Evolutionary conservation across 2,797 vertebrate species (phyloP).

Genomic region (Telmatherina bonti): DNA sequence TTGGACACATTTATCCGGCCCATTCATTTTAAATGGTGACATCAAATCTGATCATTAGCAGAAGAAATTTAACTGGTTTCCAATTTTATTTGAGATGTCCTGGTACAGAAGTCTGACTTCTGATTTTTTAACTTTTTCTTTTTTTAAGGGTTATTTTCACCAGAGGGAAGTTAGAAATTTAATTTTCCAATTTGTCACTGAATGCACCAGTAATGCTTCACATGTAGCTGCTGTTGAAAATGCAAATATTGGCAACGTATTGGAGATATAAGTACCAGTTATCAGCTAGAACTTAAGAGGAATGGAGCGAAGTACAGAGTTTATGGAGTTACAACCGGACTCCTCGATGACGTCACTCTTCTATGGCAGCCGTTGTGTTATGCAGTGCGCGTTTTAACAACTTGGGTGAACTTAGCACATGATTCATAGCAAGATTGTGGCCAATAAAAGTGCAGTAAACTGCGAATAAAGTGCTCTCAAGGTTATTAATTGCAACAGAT

Average conservation of each 20-base stretch:
- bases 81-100: too few species aligned
- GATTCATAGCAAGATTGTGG: neutral
- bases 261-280: neutral
- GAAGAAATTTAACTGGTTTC: too few species aligned
- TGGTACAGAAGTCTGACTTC: too few species aligned
- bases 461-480: neutral
- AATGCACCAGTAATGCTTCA: neutral
- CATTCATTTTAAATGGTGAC: too few species aligned
- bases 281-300: neutral
- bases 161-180: neutral
- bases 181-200: too few species aligned
- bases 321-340: neutral
- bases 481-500: too few species aligned
- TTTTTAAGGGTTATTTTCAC: neutral
- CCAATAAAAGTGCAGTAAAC: neutral
- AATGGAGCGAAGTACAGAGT: neutral
- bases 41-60: too few species aligned
- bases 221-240: neutral
- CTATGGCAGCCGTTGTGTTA: neutral
- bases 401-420: neutral
- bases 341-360: neutral
- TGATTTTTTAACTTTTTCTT: neutral
- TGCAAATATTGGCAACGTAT: neutral
- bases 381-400: neutral
- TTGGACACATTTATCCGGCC: too few species aligned